phyloP scores from a whole-genome alignment of 1,140 invertebrate species.

The Leptinotarsa lineolata region DNA sequence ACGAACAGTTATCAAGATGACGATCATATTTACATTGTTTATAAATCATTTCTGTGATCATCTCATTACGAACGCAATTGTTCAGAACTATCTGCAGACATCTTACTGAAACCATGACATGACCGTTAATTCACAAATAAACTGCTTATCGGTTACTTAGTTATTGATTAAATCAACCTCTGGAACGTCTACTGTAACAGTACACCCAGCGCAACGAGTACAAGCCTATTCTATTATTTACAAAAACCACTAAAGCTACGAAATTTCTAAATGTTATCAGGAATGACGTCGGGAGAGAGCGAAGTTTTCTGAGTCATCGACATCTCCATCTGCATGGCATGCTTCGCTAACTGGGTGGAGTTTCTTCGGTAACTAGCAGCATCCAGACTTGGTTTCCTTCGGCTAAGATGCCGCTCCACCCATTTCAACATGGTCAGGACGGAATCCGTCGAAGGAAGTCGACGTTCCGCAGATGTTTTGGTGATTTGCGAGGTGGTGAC shows the following conservation, averaged over 20 bases:
- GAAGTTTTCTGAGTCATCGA: conserved; percentile 26
- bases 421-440: conserved; percentile 87
- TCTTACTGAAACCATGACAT: no score
- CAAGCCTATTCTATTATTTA: conserved; percentile 1
- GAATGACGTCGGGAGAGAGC: background rate
- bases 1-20: no score
- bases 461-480: conserved; percentile 82
- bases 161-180: no score
- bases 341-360: conserved; percentile 33
- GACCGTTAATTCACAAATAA: no score
- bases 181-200: background rate
- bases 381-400: conserved; percentile 64
- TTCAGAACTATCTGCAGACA: no score
- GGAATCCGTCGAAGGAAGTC: conserved; percentile 84
- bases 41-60: no score
- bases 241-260: conserved; percentile 9
- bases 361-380: conserved; percentile 39
- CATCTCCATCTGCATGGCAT: conserved; percentile 44
- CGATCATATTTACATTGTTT: no score
- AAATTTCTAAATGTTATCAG: conserved; percentile 6
- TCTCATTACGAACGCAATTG: no score
- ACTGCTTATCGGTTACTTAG: no score
- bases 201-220: background rate
- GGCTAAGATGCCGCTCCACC: conserved; percentile 77
- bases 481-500: conserved; percentile 82